Evolutionary conservation across 1,140 invertebrate species (phyloP).

Genomic region (Drosophila ironensis): DNA sequence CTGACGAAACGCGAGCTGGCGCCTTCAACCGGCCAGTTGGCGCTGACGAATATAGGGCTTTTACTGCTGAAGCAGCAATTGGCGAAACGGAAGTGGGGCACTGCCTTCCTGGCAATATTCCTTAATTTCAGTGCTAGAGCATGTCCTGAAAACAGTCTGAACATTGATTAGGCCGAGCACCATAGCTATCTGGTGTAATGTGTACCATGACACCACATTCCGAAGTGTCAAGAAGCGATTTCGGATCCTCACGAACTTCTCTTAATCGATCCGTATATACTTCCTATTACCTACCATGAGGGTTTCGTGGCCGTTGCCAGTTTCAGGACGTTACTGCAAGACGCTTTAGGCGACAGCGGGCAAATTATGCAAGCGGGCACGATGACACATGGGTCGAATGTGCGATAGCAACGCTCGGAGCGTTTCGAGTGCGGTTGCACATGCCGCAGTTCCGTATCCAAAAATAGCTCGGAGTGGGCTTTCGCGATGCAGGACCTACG

Average conservation of each 20-base stretch:
- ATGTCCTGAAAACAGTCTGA: neutral
- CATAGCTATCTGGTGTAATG: neutral
- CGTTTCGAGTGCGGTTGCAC: constrained; percentile 47
- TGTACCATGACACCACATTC: too few relatives aligned
- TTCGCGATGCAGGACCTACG: too few relatives aligned
- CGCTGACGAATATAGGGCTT: constrained; percentile 18
- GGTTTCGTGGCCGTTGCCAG: constrained; percentile 27
- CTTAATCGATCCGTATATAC: too few relatives aligned
- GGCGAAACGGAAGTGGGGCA: neutral
- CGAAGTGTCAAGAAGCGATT: too few relatives aligned
- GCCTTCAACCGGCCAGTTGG: constrained; percentile 52
- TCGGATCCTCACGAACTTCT: too few relatives aligned
- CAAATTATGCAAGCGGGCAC: constrained; percentile 62
- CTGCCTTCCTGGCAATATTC: constrained; percentile 32
- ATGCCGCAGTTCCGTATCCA: neutral
- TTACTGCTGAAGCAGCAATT: constrained; percentile 38
- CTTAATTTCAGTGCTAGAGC: constrained; percentile 29
- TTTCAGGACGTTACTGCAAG: neutral
- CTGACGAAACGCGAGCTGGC: constrained; percentile 50
- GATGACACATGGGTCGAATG: constrained; percentile 60
- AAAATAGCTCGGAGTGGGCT: too few relatives aligned
- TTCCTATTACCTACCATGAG: too few relatives aligned
- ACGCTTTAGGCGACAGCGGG: neutral
- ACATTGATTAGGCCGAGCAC: constrained; percentile 1
- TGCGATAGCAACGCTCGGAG: constrained; percentile 65